Base-by-base conservation (phyloP, 2,113 vertebrate genomes). In the Xiphias gladius region DNA sequence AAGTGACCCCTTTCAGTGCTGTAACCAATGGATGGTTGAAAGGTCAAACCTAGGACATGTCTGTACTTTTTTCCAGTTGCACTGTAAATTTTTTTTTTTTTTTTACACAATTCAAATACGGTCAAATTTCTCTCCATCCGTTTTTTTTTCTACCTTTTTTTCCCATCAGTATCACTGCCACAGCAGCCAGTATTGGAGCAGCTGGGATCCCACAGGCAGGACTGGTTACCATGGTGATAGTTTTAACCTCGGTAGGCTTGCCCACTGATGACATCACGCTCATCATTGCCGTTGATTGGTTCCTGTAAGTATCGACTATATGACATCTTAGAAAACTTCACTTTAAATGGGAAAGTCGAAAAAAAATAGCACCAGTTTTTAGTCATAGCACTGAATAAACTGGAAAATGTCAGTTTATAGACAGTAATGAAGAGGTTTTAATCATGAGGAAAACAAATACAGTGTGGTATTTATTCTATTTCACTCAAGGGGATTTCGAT, bases 281-380 rank as follows among this genome's bases (percentile, higher is more conserved):
- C 73, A 99, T 99, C 92, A 97, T 99, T 59, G 98, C 98, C 0
- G 97, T 99, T 73, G 98, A 99, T 91, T 99, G 98, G 98, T 98
- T 99, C 88, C 93, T 99, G 98, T 99, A 94, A 98, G 98, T 99
- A 76, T n/a, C n/a, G 6, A 0, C 16, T 80, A 5, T 43, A 39
- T 32, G 10, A 7, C 22, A 17, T 13, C 35, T 32, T 16, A 26
- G 1, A 20, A 52, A 70, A 61, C 3, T 35, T 59, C 1, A 11
- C 7, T 35, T 52, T 8, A 37, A 61, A 57, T 35, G 7, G 10
- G 16, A 37, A 46, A 26, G n/a, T 12, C 0, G n/a, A 5, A 24
- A 4, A 54, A 55, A 55, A 22, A 14, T 48, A 17, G 62, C 22
- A 14, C 11, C 30, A 46, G 8, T n/a, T 48, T n/a, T 19, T 12